Base-by-base conservation (phyloP, 2,113 vertebrate species). In the Pedetes capensis region DNA sequence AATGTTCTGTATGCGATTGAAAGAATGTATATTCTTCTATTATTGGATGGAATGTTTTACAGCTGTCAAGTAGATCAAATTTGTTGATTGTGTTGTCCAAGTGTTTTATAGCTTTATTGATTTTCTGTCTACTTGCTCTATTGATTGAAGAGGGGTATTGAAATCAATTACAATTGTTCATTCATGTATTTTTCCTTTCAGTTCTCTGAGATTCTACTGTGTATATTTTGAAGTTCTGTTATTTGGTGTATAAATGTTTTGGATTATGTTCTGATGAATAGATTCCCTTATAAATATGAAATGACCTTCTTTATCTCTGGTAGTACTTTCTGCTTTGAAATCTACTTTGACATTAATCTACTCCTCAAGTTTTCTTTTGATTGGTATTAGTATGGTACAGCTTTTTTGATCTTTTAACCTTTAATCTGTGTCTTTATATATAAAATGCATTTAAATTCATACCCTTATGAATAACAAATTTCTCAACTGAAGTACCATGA, bases 111-210 rank as follows among this genome's bases (percentile, higher is more conserved):
- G 42, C 66, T 90, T 79, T 37, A 74, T 29, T 68, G 66, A 80
- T 75, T 89, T 89, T 90, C 74, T 85, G 44, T 66, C 86, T 88
- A 78, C 47, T 80, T 90, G n/a, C 49, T 95, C 17, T 81, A 53
- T 90, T 79, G 55, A 61, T 90, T 93, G 90, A 51, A 85, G n/a
- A 68, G 8, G 34, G 17, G 22, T 34, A 59, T 34, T 68, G n/a
- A 90, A 74, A 75, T 81, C 44, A 90, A 74, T 68, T 86, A 16
- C 57, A 90, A 86, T 74, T 85, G 68, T 86, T 44, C 27, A 74
- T 80, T 85, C 89, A 42, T 82, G 57, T 89, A 34, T 66, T 83
- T 71, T 66, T 91, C 34, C 64, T 71, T 42, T 12, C 55, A 89
- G 12, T 64, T 89, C 79, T 89, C 47, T 66, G 47, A 86, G 57